Evolutionary conservation across 35 echinoderm and acorn worm genomes (phyloP).

Genomic region (Ophioderma brevispina): DNA sequence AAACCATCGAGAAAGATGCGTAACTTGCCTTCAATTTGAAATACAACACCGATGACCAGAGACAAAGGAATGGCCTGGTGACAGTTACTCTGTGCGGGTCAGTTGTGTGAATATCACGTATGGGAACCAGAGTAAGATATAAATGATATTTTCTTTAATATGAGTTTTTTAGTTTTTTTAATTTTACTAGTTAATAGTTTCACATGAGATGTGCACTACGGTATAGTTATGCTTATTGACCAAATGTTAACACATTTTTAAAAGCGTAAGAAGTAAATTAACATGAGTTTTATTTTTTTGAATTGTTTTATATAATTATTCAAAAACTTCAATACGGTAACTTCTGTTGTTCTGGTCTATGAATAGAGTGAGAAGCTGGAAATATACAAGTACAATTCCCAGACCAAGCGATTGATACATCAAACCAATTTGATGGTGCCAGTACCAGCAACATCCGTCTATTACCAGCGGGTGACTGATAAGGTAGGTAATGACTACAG

Average conservation of each 20-base stretch:
- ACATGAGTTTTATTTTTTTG: no score
- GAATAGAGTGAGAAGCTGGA: not conserved
- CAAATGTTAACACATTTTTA: no score
- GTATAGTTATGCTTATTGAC: no score
- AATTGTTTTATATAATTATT: no score
- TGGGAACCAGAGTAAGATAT: not conserved
- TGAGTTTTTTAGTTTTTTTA: no score
- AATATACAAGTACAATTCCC: not conserved
- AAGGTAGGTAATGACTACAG: not conserved
- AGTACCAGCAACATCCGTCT: not conserved
- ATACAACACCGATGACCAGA: not conserved
- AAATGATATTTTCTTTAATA: no score
- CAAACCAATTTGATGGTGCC: not conserved
- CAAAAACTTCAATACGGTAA: no score
- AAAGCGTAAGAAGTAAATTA: no score
- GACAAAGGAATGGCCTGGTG: conserved; percentile 1
- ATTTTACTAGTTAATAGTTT: no score
- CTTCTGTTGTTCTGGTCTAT: no score
- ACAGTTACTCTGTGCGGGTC: not conserved
- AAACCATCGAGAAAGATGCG: not conserved
- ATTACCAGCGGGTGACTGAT: not conserved
- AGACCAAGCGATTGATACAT: not conserved
- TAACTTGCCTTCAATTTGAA: not conserved
- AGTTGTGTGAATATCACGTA: not conserved
- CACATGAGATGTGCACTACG: no score